Percentiles rank a stretch among this genome's conserved stretches.
These are phyloP conservation scores for Melanotus villosus DNA, from an alignment of 2,888 invertebrate species.

Conservation along the genomic window DNA sequence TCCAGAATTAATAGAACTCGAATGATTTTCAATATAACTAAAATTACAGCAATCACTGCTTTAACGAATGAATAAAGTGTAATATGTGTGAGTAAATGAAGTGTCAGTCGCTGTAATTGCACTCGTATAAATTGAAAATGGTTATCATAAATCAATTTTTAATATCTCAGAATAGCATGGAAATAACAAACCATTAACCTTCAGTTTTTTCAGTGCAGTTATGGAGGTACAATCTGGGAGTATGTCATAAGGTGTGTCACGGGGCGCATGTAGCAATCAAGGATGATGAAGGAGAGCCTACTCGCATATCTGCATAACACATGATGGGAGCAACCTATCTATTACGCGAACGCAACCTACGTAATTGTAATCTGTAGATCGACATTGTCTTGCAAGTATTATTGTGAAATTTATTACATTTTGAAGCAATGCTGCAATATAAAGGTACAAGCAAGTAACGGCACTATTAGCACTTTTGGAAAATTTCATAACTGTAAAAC, in stretches of 20 bases:
- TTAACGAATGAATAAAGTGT: too few species aligned
- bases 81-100: too few species aligned
- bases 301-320: constrained; percentile 54
- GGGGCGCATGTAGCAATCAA: constrained; percentile 55
- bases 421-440: constrained; percentile 9
- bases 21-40: too few species aligned
- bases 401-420: constrained; percentile 42
- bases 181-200: not conserved
- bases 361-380: constrained; percentile 47
- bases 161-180: too few species aligned
- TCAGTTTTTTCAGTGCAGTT: constrained; percentile 19
- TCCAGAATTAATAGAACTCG: too few species aligned
- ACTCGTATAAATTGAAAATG: not conserved
- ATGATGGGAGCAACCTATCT: constrained; percentile 55
- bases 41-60: too few species aligned
- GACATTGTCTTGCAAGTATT: constrained; percentile 44
- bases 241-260: constrained; percentile 57
- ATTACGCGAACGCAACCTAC: constrained; percentile 55
- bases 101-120: too few species aligned
- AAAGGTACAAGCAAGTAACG: not conserved
- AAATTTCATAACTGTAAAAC: not conserved
- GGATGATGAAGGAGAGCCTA: constrained; percentile 56
- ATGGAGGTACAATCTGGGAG: constrained; percentile 34
- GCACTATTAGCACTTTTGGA: not conserved
- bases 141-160: not conserved